phyloP scores from a whole-genome alignment of 2,797 vertebrate genomes.

The Sparidentex hasta region DNA sequence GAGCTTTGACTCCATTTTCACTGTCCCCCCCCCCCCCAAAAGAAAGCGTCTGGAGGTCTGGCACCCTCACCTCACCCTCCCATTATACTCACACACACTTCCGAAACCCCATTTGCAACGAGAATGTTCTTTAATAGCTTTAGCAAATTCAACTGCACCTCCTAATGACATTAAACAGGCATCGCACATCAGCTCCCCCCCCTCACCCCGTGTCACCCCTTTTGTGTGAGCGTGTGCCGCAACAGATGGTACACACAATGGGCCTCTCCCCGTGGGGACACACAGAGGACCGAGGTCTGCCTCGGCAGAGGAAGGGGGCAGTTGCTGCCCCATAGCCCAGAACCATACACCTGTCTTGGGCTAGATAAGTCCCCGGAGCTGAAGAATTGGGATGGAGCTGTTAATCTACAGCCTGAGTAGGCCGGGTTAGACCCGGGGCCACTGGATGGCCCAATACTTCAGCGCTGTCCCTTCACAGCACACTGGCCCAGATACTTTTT shows the following conservation, averaged over 20 bases:
- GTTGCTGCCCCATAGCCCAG: conserved; percentile 62
- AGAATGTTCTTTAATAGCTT: conserved; percentile 74
- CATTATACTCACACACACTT: conserved; percentile 53
- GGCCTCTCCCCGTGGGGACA: conserved; percentile 57
- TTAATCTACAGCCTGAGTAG: conserved; percentile 73
- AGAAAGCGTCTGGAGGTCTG: conserved; percentile 28
- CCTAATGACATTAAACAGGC: conserved; percentile 79
- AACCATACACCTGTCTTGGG: conserved; percentile 72
- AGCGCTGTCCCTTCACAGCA: conserved; percentile 56
- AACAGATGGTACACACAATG: conserved; percentile 84
- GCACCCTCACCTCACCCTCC: not conserved
- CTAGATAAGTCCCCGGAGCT: conserved; percentile 68
- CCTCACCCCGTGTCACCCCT: conserved; percentile 39
- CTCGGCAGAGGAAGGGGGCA: conserved; percentile 48
- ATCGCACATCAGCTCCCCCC: conserved; percentile 54
- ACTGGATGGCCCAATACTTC: conserved; percentile 72
- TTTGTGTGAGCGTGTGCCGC: conserved; percentile 66
- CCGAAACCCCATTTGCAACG: conserved; percentile 71
- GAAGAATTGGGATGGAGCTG: conserved; percentile 63
- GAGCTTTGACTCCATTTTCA: not conserved
- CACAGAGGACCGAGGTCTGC: conserved; percentile 45
- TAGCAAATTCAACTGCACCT: conserved; percentile 73
- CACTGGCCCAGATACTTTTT: conserved; percentile 74
- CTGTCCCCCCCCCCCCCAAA: too few species aligned
- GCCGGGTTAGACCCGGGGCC: conserved; percentile 74